phyloP scores from a whole-genome alignment of 2,797 vertebrate species.

The Strix occidentalis region DNA sequence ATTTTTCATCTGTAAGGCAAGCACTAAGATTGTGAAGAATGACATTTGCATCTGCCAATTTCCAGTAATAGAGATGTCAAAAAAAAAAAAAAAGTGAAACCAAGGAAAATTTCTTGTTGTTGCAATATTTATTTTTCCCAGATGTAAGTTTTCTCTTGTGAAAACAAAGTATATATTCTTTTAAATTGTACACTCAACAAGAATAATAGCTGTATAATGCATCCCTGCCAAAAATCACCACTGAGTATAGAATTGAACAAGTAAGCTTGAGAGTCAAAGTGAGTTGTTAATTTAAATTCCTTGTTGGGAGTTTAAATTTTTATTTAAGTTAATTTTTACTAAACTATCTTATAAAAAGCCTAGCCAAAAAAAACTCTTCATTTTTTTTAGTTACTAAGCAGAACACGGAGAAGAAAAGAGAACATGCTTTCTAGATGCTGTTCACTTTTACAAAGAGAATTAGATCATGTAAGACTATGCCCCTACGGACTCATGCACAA shows the following conservation, averaged over 20 bases:
- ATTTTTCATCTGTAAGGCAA: not conserved
- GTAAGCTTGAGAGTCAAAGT: not conserved
- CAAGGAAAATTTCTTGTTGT: not conserved
- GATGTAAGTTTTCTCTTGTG: not conserved
- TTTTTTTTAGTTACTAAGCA: not conserved
- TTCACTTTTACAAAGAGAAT: not conserved
- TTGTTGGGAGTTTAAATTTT: not conserved
- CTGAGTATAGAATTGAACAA: not conserved
- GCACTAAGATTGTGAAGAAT: not conserved
- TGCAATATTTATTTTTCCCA: not conserved
- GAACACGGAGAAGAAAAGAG: not conserved
- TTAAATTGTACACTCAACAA: not conserved
- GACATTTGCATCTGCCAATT: not conserved
- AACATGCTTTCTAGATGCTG: not conserved
- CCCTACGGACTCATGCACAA: not conserved
- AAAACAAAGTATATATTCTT: not conserved
- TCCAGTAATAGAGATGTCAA: not conserved
- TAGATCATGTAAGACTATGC: not conserved
- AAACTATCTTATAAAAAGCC: not conserved
- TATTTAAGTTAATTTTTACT: not conserved
- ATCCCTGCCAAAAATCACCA: not conserved
- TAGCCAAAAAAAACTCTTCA: not conserved
- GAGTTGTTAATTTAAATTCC: conserved; percentile 9
- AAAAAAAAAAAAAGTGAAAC: not conserved
- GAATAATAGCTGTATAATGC: not conserved